phyloP scores from a whole-genome alignment of 2,888 invertebrate species.

The Coleophora deauratella region DNA sequence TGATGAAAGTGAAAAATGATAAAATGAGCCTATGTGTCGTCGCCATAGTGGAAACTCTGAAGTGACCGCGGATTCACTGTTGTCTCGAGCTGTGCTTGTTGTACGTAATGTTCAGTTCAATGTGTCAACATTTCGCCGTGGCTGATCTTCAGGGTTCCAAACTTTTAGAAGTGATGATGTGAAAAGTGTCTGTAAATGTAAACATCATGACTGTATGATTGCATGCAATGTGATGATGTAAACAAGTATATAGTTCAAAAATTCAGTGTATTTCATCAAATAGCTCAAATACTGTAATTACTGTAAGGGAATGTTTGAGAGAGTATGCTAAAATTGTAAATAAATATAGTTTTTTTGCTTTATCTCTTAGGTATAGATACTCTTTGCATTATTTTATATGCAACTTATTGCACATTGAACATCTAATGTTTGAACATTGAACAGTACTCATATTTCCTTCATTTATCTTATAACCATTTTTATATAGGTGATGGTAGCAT shows the following conservation, averaged over 20 bases:
- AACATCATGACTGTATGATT: not conserved
- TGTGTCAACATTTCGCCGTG: slow-evolving; percentile 46
- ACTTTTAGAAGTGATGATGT: not conserved
- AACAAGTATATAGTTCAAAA: not conserved
- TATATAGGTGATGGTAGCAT: too few relatives aligned
- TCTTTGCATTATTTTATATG: too few relatives aligned
- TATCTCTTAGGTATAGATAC: too few relatives aligned
- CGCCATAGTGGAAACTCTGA: slow-evolving; percentile 61
- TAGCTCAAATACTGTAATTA: not conserved
- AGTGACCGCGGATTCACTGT: slow-evolving; percentile 54
- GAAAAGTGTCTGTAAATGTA: not conserved
- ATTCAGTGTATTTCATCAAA: too few relatives aligned
- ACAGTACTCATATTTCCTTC: too few relatives aligned
- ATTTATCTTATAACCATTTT: too few relatives aligned
- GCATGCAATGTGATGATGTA: not conserved
- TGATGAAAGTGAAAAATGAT: slow-evolving; percentile 15
- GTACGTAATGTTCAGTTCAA: slow-evolving; percentile 55
- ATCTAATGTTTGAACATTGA: too few relatives aligned
- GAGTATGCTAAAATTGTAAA: too few relatives aligned
- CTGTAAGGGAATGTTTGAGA: too few relatives aligned
- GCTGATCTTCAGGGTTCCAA: slow-evolving; percentile 22
- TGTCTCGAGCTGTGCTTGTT: slow-evolving; percentile 43
- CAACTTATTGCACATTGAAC: too few relatives aligned
- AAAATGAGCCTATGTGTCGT: slow-evolving; percentile 29
- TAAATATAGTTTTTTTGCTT: too few relatives aligned